Conservation (phyloP, 2,888 invertebrate genomes). For the Clanis bilineata region DNA sequence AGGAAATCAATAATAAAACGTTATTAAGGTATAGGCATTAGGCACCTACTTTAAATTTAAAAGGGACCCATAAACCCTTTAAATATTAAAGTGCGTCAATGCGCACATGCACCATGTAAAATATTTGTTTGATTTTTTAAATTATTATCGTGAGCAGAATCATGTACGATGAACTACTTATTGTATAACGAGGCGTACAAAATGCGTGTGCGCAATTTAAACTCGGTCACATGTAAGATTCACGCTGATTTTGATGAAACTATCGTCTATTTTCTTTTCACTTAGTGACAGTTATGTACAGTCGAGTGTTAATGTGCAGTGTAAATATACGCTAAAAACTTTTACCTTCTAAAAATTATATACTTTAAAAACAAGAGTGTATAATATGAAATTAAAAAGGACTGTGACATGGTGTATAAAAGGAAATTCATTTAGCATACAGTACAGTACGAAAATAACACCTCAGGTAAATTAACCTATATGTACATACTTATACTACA, state of each 20-base stretch:
- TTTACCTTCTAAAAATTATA: conserved; percentile 24
- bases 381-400: conserved; percentile 72
- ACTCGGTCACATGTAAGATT: conserved; percentile 67
- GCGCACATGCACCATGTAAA: background rate
- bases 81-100: too few species aligned
- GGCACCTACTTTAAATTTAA: too few species aligned
- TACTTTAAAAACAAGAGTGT: conserved; percentile 31
- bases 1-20: too few species aligned
- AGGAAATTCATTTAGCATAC: conserved; percentile 61
- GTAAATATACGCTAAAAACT: conserved; percentile 37
- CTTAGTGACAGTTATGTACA: conserved; percentile 53
- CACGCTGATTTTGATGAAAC: conserved; percentile 63
- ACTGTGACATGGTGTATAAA: conserved; percentile 67
- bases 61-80: too few species aligned
- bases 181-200: conserved; percentile 57
- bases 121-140: background rate
- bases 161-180: conserved; percentile 49
- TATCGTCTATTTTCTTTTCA: conserved; percentile 57
- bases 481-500: background rate
- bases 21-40: too few species aligned
- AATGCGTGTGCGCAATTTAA: conserved; percentile 55
- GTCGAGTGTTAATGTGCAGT: conserved; percentile 54
- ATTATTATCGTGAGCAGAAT: conserved; percentile 26
- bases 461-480: conserved; percentile 35
- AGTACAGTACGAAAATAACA: conserved; percentile 35